Evolutionary conservation across 2,888 invertebrate species (phyloP).

Genomic region (Caenorhabditis zanzibari): DNA sequence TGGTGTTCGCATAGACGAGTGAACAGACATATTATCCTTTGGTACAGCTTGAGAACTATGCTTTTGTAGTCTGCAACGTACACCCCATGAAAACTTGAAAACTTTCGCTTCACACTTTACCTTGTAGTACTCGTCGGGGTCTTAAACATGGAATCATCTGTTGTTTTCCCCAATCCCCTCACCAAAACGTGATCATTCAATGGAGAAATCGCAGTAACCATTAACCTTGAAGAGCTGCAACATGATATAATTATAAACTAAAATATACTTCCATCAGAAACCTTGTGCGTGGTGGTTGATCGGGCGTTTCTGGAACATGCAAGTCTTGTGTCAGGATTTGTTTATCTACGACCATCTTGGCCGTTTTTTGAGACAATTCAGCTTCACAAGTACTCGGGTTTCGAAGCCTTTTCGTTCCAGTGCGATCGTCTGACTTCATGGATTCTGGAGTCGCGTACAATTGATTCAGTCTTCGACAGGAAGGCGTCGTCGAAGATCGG

Average conservation of each 20-base stretch:
- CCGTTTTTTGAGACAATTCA: background rate
- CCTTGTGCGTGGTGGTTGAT: background rate
- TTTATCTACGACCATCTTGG: background rate
- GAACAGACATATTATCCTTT: background rate
- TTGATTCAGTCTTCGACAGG: background rate
- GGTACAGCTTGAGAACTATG: background rate
- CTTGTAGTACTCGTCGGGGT: conserved; percentile 3
- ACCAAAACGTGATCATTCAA: background rate
- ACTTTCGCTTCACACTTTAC: background rate
- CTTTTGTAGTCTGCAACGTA: background rate
- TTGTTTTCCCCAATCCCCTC: background rate
- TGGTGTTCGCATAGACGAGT: background rate
- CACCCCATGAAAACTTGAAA: background rate
- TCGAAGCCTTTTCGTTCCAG: conserved; percentile 4
- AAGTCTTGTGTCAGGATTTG: background rate
- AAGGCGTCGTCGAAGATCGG: background rate
- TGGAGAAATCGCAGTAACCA: background rate
- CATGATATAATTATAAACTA: background rate
- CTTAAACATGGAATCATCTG: conserved; percentile 6
- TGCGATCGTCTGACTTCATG: background rate
- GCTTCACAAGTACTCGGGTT: conserved; percentile 1
- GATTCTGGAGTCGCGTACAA: background rate
- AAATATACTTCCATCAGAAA: background rate
- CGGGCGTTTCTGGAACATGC: conserved; percentile 18
- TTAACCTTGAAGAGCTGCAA: background rate